Conservation (phyloP, 2,797 vertebrate genomes). For the Myotis myotis region DNA sequence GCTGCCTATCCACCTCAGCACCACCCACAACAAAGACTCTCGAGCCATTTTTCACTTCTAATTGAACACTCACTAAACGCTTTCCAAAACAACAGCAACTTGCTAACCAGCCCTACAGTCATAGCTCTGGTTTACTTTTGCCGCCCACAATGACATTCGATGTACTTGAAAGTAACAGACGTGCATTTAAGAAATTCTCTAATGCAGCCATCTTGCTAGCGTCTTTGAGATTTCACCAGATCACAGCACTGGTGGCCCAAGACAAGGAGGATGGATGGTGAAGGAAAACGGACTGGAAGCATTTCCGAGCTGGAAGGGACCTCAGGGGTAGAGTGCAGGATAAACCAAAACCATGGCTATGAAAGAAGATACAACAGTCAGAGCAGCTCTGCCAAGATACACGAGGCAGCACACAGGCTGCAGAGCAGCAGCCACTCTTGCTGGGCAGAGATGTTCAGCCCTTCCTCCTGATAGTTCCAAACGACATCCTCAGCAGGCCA, state of each 20-base stretch:
- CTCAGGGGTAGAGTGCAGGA: neutral
- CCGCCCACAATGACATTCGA: no score
- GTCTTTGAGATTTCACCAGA: neutral
- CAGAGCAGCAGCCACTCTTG: neutral
- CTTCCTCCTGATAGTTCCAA: neutral
- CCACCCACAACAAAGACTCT: neutral
- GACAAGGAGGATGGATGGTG: neutral
- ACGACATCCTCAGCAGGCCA: neutral
- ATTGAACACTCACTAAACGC: neutral
- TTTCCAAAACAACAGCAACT: neutral
- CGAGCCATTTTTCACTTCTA: neutral
- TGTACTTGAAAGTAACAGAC: neutral
- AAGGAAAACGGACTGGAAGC: neutral
- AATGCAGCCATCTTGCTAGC: neutral
- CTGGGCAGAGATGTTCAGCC: neutral
- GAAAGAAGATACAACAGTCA: neutral
- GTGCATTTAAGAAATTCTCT: neutral
- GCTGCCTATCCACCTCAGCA: neutral
- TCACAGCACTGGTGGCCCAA: neutral
- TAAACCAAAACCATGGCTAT: neutral
- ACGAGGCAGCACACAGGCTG: neutral
- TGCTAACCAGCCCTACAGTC: neutral
- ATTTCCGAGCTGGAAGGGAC: neutral
- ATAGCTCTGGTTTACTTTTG: neutral
- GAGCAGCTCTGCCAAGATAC: neutral